phyloP scores from a whole-genome alignment of 2,113 vertebrate species.

The Eurypyga helias region DNA sequence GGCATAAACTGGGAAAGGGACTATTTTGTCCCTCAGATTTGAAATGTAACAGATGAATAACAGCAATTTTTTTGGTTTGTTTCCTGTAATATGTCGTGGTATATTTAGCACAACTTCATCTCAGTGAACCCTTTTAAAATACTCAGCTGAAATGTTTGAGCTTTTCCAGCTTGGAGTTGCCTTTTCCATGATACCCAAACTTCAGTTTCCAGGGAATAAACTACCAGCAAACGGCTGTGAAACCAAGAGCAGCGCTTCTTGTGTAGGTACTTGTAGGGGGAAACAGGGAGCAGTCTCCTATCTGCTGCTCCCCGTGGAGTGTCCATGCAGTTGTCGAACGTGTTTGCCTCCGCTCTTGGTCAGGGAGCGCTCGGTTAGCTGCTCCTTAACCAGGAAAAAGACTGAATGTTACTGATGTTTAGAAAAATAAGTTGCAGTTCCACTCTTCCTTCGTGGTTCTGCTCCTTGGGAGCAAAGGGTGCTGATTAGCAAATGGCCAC shows the following conservation, averaged over 20 bases:
- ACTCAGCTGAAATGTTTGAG: background rate
- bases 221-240: background rate
- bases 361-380: background rate
- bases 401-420: background rate
- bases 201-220: background rate
- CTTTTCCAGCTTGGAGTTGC: background rate
- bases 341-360: background rate
- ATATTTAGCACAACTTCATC: background rate
- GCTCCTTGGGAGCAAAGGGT: background rate
- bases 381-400: background rate
- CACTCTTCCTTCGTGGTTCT: rapidly evolving
- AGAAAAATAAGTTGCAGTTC: background rate
- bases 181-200: background rate
- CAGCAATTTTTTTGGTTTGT: background rate
- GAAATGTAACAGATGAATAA: background rate
- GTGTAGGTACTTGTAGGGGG: background rate
- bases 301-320: background rate
- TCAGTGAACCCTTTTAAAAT: background rate
- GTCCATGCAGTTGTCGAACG: background rate
- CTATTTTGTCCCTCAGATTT: background rate
- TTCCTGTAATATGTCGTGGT: background rate
- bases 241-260: rapidly evolving
- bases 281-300: background rate
- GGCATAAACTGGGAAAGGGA: background rate
- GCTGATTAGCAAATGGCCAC: background rate